These are phyloP conservation scores for Cacatua alba DNA, from an alignment of 2,113 vertebrate genomes.

Conservation along the genomic window DNA sequence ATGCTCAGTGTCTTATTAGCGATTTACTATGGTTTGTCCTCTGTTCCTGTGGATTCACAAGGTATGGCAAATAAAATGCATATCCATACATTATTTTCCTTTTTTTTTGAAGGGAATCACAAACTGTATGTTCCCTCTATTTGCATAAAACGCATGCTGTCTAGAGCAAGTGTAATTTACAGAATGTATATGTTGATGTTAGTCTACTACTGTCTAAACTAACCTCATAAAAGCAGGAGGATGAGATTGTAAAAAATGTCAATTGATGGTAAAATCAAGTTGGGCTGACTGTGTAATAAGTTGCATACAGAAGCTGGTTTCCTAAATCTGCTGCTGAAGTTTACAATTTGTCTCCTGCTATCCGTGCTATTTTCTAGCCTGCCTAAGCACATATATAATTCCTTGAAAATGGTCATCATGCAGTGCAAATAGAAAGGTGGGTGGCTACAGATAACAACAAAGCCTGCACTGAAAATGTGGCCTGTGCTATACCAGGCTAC, in stretches of 20 bases:
- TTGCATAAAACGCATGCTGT: background rate
- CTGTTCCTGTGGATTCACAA: background rate
- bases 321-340: background rate
- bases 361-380: background rate
- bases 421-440: background rate
- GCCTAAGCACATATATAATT: background rate
- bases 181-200: background rate
- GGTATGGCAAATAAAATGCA: background rate
- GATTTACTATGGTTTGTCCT: background rate
- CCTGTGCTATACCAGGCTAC: background rate
- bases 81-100: background rate
- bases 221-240: background rate
- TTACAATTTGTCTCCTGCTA: fast-evolving
- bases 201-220: background rate
- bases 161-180: background rate
- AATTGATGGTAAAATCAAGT: background rate
- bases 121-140: background rate
- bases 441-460: background rate
- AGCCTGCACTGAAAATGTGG: background rate
- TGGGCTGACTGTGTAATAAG: background rate
- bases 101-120: background rate
- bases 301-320: background rate
- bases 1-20: background rate
- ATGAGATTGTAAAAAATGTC: background rate
- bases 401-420: background rate